Percentiles rank a stretch among this genome's conserved stretches.
Evolutionary conservation across 1,140 invertebrate species (phyloP).

Genomic region (Calephelis nemesis): DNA sequence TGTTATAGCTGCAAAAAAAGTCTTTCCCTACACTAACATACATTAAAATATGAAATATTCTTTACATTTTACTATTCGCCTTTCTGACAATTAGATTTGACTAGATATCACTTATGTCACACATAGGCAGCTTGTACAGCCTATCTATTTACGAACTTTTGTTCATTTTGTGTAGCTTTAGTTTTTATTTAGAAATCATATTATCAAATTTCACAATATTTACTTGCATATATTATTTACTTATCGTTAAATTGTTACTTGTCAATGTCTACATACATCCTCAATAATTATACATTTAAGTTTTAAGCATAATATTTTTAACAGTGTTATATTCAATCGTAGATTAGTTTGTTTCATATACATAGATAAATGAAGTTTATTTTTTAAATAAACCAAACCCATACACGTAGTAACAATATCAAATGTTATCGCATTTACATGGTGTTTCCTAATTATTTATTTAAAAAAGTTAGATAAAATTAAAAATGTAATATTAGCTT

Average conservation of each 20-base stretch:
- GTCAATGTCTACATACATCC: not conserved
- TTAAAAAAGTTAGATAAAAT: constrained; percentile 34
- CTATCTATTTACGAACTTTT: too few species aligned
- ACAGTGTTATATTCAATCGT: not conserved
- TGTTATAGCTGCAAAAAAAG: too few species aligned
- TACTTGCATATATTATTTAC: constrained; percentile 9
- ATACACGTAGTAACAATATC: constrained; percentile 37
- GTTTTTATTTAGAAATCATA: too few species aligned
- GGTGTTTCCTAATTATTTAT: constrained; percentile 35
- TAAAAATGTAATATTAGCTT: constrained; percentile 36
- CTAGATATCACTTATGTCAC: too few species aligned
- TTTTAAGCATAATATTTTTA: constrained; percentile 15
- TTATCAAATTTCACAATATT: too few species aligned
- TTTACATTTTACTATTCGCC: too few species aligned
- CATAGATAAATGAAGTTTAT: constrained; percentile 9
- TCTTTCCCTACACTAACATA: too few species aligned
- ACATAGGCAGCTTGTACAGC: too few species aligned
- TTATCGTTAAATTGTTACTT: constrained; percentile 22
- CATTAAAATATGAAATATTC: too few species aligned
- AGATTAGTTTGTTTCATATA: constrained; percentile 8
- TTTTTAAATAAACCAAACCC: constrained; percentile 15
- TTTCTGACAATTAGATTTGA: too few species aligned
- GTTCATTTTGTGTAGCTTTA: too few species aligned
- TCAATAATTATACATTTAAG: constrained; percentile 9
- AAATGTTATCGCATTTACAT: constrained; percentile 65